Evolutionary conservation across 2,113 vertebrate genomes (phyloP).

Genomic region (Candoia aspera): DNA sequence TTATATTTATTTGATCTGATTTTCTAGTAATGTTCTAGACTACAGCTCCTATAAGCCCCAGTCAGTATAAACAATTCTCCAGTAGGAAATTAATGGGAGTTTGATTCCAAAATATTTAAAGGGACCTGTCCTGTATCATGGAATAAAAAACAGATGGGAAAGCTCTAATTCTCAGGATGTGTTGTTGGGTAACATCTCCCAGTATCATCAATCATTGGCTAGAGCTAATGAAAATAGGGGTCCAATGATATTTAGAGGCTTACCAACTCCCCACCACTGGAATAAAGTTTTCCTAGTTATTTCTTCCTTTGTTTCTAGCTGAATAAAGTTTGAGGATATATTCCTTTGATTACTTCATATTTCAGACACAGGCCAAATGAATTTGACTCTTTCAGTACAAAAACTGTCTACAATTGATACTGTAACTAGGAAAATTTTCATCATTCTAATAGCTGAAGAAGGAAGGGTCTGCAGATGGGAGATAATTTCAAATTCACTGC

Average conservation of each 20-base stretch:
- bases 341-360: background rate
- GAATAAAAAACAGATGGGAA: background rate
- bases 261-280: background rate
- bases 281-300: background rate
- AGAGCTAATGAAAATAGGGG: background rate
- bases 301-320: too few relatives aligned
- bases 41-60: background rate
- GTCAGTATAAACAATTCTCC: background rate
- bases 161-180: background rate
- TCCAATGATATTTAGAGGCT: background rate
- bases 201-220: background rate
- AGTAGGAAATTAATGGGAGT: background rate
- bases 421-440: background rate
- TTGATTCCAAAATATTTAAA: too few relatives aligned
- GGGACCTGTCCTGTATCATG: background rate
- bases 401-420: background rate
- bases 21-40: background rate
- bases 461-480: background rate
- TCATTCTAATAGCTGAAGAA: background rate
- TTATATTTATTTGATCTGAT: background rate
- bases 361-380: background rate
- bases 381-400: too few relatives aligned
- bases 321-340: too few relatives aligned
- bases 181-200: background rate
- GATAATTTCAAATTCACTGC: background rate